These are phyloP conservation scores for Ambastaia sidthimunki DNA, from an alignment of 2,797 vertebrate species.

Conservation along the genomic window DNA sequence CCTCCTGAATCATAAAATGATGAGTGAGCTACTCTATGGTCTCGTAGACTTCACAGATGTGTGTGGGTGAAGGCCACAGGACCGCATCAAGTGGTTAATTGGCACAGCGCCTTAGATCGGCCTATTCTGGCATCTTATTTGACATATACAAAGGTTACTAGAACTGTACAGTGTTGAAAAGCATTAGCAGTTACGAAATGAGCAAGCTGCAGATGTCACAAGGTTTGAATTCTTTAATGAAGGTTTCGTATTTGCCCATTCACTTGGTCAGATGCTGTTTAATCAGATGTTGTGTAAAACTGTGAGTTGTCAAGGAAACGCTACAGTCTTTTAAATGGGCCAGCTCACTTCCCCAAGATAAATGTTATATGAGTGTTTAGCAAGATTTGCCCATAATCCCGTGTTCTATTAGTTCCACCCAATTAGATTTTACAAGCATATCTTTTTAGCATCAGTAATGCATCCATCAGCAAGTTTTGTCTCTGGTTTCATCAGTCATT, in stretches of 20 bases:
- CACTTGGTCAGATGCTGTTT: neutral
- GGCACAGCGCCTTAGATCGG: neutral
- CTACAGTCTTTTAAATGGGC: no score
- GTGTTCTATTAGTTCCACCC: constrained; percentile 36
- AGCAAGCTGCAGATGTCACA: neutral
- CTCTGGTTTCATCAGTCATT: constrained; percentile 21
- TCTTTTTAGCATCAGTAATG: neutral
- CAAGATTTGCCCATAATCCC: constrained; percentile 18
- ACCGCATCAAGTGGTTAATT: neutral
- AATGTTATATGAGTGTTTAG: constrained; percentile 24
- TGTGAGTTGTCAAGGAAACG: neutral
- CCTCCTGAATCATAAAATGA: neutral
- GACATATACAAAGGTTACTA: neutral
- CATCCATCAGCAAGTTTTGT: constrained; percentile 12
- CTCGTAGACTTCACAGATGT: neutral
- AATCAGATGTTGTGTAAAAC: neutral
- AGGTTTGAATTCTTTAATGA: no score
- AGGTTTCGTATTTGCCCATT: neutral
- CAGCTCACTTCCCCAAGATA: neutral
- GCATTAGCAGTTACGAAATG: neutral
- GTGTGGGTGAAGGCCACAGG: neutral
- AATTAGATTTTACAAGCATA: constrained; percentile 39
- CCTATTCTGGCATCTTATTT: neutral
- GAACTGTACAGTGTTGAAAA: neutral
- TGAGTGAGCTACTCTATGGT: neutral